Evolutionary conservation across 2,888 invertebrate species (phyloP), one percentile per base, ranked within the genome.

Genomic region (Andrena bucephala): DNA sequence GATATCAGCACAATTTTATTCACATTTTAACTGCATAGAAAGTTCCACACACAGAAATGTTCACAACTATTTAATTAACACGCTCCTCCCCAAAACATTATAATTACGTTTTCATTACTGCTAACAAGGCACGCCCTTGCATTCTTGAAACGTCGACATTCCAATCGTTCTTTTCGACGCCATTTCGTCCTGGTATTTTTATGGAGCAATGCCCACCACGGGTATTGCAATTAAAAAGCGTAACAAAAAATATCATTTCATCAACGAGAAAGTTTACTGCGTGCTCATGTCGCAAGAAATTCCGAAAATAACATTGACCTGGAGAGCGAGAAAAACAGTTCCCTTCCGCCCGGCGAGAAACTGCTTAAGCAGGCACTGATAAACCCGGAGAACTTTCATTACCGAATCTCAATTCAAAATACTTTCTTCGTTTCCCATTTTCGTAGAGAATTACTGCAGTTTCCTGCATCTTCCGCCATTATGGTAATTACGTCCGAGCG

Each of bases 401-500:
- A 4, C 63, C 13, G 24, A 24, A 63, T 63, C 24, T 63, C 24
- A 42, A 63, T 63, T 57, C 7, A 2, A 20, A n/a, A 8, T 70
- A 60, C 48, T n/a, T 42, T 31, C 36, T 63, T 52, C 20, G 16
- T 60, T 42, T 50, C 20, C 7, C 24, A 20, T 42, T 57, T 54
- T 13, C 42, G 0, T 31, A 16, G 5, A 8, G 16, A 57, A 50
- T 10, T 29, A 27, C 36, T 5, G 24, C 16, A 31, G 16, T 16
- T 42, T 10, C 4, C 4, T 29, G 2, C 13, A 1, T 50, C 29
- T 50, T 20, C 24, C 27, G 24, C 4, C 42, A 48, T 77, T 73
- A 77, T 60, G 73, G 42, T 74, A 62, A 77, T 74, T 54, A 36
- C 24, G 7, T 27, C 52, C 24, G 62, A 10, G 2, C 33, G 2